Base-by-base conservation (phyloP, 2,113 vertebrate species). In the Lutjanus erythropterus region DNA sequence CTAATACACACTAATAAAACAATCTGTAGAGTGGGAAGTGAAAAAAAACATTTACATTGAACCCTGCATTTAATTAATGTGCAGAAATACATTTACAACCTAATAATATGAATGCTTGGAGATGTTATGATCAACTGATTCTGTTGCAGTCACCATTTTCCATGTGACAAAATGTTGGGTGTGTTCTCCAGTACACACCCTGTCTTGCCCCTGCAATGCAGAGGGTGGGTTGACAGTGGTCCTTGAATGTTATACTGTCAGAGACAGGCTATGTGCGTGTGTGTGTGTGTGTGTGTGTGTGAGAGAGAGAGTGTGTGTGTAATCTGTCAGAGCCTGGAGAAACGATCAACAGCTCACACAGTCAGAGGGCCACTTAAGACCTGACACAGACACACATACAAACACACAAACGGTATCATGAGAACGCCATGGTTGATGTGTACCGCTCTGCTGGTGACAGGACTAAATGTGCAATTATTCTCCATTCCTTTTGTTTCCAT, bases 391-490 rank as follows among this genome's bases (percentile, higher is more conserved):
- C 29, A 49, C 46, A 74, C 18, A 66, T 44, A 65, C n/a, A 61
- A 53, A 8, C 58, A 66, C 52, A 66, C 44, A 61, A 1, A 58
- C 8, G 21, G 75, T 50, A 85, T 75, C 70, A 75, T 75, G 87
- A 82, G 61, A 83, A 84, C 61, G 83, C 53, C 52, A 61, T 64
- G 56, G 87, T 66, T 89, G 84, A 87, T 86, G 85, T 19, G n/a
- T 50, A 42, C 59, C 9, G 46, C 75, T 87, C 58, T 16, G 70
- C 58, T 80, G 52, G 71, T 85, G 89, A 91, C 87, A 85, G 78
- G 82, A 80, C 78, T 86, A 90, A 93, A 91, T 41, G 73, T 75
- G 71, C 81, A 88, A 93, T 93, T 92, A 92, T 90, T 86, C 62
- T 77, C 71, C 47, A 58, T 84, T 88, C 56, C 61, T 84, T 92